phyloP scores from a whole-genome alignment of 2,888 invertebrate species.

The Eristalis arbustorum region DNA sequence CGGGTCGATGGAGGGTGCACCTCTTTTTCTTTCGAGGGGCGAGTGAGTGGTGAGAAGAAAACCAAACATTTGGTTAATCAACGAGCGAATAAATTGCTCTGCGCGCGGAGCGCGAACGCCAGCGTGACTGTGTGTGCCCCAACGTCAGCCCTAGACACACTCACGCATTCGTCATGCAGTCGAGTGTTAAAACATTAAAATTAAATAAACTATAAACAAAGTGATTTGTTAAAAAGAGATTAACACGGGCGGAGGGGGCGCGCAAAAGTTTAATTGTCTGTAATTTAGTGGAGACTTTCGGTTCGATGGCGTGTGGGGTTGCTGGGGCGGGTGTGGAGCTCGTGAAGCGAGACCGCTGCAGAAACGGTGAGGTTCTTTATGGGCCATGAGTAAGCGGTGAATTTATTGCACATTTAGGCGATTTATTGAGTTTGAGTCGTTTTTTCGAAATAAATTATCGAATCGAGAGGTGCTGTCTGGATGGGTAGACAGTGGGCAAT shows the following conservation, averaged over 20 bases:
- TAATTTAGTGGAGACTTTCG: slow-evolving; percentile 53
- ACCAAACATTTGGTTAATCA: slow-evolving; percentile 62
- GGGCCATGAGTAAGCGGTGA: slow-evolving; percentile 60
- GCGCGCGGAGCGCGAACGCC: not conserved
- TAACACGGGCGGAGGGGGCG: slow-evolving; percentile 59
- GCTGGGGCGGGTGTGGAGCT: not conserved
- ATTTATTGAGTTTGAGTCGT: slow-evolving; percentile 50
- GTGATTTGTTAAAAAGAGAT: slow-evolving; percentile 69
- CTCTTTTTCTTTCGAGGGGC: not conserved
- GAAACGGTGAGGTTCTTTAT: slow-evolving; percentile 61
- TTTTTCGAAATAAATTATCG: slow-evolving; percentile 48
- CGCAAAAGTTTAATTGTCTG: slow-evolving; percentile 70
- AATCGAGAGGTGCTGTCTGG: slow-evolving; percentile 9
- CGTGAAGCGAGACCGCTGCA: not conserved
- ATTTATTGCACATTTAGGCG: slow-evolving; percentile 60
- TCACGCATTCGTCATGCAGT: slow-evolving; percentile 62
- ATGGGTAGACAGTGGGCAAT: not conserved
- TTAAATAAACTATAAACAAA: slow-evolving; percentile 70
- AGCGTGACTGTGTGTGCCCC: not conserved
- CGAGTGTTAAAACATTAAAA: slow-evolving; percentile 68
- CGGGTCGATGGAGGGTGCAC: not conserved
- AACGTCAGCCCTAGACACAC: not conserved
- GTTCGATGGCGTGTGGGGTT: not conserved
- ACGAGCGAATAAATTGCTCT: slow-evolving; percentile 60
- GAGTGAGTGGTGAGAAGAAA: slow-evolving; percentile 16